Evolutionary conservation across 53 echinoderm and acorn worm species (phyloP).

Genomic region (Paracentrotus lividus): DNA sequence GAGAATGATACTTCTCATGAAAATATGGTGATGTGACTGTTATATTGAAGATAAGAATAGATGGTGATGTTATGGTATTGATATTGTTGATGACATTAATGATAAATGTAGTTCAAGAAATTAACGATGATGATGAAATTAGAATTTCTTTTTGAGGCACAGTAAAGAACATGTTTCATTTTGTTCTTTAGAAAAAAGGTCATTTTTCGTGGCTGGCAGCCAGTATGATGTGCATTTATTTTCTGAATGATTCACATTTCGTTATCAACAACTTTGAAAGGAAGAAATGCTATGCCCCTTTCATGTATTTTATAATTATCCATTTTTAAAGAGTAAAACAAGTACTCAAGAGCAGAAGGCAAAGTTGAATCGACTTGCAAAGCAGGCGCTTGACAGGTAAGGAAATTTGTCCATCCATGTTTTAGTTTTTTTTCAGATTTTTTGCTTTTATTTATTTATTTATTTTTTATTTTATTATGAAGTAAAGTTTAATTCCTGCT

Average conservation of each 20-base stretch:
- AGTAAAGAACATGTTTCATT: no score
- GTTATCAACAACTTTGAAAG: no score
- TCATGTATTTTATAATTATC: not conserved
- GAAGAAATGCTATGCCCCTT: not conserved
- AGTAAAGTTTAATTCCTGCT: no score
- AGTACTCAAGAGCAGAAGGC: slow-evolving; percentile 74
- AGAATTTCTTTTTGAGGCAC: no score
- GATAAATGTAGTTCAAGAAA: no score
- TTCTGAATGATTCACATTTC: no score
- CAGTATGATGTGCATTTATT: not conserved
- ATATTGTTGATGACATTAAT: no score
- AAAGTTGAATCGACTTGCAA: slow-evolving; percentile 86
- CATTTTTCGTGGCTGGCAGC: not conserved
- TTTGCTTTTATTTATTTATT: not conserved
- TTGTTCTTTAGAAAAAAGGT: not conserved
- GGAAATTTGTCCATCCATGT: no score
- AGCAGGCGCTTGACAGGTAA: slow-evolving; percentile 96
- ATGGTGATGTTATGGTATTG: slow-evolving; percentile 3
- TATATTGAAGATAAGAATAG: not conserved
- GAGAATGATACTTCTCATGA: no score
- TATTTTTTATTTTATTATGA: not conserved
- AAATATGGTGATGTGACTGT: not conserved
- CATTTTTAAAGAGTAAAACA: slow-evolving; percentile 80
- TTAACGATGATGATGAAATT: not conserved
- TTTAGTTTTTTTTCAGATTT: not conserved